Conservation (phyloP, 2,888 invertebrate species). For the Cyrtodaria siliqua region DNA sequence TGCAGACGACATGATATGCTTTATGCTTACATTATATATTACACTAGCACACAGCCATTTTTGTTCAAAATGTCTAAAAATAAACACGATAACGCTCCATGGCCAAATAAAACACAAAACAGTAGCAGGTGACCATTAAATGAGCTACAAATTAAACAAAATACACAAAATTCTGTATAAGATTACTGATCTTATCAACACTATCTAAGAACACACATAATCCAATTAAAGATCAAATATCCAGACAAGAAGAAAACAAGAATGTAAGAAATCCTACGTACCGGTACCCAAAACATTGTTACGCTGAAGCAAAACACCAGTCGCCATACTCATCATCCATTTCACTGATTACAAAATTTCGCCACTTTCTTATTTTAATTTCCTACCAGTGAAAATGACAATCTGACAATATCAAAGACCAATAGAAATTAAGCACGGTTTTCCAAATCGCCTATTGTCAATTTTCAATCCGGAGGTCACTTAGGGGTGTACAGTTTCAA, state of each 20-base stretch:
- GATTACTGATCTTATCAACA: conserved; percentile 8
- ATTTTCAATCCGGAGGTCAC: conserved; percentile 69
- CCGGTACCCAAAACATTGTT: conserved; percentile 26
- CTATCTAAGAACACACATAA: too few species aligned
- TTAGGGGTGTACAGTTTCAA: conserved; percentile 71
- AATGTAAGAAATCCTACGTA: neutral
- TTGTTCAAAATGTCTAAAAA: conserved; percentile 18
- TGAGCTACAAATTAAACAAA: conserved; percentile 14
- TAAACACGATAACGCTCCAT: neutral
- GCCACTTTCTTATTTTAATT: conserved; percentile 77
- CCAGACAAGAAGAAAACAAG: neutral
- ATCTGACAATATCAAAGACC: conserved; percentile 71
- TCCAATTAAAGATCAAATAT: too few species aligned
- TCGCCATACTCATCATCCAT: conserved; percentile 31
- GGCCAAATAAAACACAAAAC: conserved; percentile 11
- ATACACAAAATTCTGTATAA: conserved; percentile 12
- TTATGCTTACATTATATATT: too few species aligned
- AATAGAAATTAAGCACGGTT: conserved; percentile 74
- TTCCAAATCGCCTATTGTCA: conserved; percentile 72
- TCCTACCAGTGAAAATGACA: conserved; percentile 46
- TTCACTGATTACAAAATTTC: conserved; percentile 70
- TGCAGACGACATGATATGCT: neutral
- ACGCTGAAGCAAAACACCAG: conserved; percentile 24
- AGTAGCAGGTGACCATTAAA: conserved; percentile 26
- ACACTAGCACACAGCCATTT: conserved; percentile 13